Evolutionary conservation across 1,140 invertebrate species (phyloP).

Genomic region (Ips nitidus): DNA sequence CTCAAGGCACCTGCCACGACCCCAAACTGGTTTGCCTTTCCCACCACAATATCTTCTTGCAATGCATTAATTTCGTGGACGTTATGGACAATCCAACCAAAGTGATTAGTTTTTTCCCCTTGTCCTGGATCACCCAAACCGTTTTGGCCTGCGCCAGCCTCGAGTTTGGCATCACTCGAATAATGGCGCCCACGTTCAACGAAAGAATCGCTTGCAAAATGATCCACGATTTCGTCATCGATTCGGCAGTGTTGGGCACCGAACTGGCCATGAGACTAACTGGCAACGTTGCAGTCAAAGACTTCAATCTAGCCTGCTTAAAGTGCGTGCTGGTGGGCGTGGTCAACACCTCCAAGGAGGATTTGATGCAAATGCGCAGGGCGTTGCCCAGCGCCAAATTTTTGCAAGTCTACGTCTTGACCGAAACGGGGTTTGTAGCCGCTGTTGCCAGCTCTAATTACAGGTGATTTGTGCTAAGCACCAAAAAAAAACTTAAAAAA

Average conservation of each 20-base stretch:
- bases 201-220: conserved; percentile 42
- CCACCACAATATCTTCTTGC: conserved; percentile 38
- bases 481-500: no score
- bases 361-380: conserved; percentile 26
- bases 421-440: conserved; percentile 37
- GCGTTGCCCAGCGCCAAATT: conserved; percentile 37
- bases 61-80: conserved; percentile 30
- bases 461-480: conserved; percentile 1
- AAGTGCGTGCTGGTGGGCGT: conserved; percentile 40
- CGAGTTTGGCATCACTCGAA: conserved; percentile 29
- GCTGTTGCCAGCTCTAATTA: conserved; percentile 24
- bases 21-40: conserved; percentile 43
- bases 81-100: conserved; percentile 33
- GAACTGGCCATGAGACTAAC: conserved; percentile 34
- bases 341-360: conserved; percentile 30
- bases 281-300: conserved; percentile 32
- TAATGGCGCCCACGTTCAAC: conserved; percentile 37
- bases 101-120: conserved; percentile 42
- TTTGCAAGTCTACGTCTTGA: conserved; percentile 35
- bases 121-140: conserved; percentile 40
- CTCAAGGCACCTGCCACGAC: conserved; percentile 34
- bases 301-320: conserved; percentile 41
- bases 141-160: conserved; percentile 38
- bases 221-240: conserved; percentile 43
- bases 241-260: conserved; percentile 38